Percentiles rank a stretch among this genome's conserved stretches.
phyloP scores from a whole-genome alignment of 2,888 invertebrate genomes.

The Scaptomyza cyrtandrae region DNA sequence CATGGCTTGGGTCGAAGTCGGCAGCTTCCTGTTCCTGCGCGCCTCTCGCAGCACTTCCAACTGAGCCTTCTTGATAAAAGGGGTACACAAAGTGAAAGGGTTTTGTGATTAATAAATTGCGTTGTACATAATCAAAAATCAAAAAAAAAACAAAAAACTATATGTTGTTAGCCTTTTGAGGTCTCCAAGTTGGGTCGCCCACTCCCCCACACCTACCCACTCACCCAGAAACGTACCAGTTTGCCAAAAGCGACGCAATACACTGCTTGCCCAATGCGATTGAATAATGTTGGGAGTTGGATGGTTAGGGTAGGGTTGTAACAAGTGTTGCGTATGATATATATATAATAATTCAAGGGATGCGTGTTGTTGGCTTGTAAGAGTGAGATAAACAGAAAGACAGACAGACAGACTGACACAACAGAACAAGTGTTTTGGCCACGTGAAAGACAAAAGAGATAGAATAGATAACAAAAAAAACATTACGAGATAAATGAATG shows the following conservation, averaged over 20 bases:
- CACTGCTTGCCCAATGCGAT: background rate
- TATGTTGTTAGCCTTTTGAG: background rate
- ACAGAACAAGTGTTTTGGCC: background rate
- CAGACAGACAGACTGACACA: background rate
- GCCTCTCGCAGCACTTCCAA: slow-evolving; percentile 29
- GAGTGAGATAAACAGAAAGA: background rate
- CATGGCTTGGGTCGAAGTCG: slow-evolving; percentile 13
- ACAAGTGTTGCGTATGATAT: background rate
- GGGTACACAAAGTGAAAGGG: background rate
- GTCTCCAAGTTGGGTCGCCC: too few species aligned
- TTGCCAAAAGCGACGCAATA: slow-evolving; percentile 1
- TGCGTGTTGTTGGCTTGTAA: background rate
- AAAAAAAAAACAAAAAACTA: background rate
- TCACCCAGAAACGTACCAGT: background rate
- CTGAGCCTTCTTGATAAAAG: slow-evolving; percentile 14
- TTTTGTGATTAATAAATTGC: background rate
- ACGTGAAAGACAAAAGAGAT: background rate
- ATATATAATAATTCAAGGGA: background rate
- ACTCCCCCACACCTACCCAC: too few species aligned
- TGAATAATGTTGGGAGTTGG: background rate
- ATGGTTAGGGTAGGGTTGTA: background rate
- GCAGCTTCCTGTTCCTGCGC: slow-evolving; percentile 18
- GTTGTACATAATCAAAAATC: background rate
- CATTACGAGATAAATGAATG: background rate
- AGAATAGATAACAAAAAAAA: too few species aligned